Evolutionary conservation across 2,888 invertebrate genomes (phyloP).

Genomic region (Gryllus longicercus): DNA sequence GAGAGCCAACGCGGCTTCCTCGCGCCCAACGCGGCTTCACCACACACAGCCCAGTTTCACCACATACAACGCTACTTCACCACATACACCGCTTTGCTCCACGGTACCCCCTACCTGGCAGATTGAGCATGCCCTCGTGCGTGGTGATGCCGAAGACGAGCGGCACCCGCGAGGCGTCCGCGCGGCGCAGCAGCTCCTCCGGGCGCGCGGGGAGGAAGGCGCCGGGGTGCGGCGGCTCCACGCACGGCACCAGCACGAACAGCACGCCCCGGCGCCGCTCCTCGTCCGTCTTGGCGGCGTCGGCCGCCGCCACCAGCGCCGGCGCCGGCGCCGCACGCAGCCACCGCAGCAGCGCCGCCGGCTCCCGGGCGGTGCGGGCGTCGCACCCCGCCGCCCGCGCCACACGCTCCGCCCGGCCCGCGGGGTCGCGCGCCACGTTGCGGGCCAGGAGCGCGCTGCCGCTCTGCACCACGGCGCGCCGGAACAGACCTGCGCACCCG

Average conservation of each 20-base stretch:
- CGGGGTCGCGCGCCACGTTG: background rate
- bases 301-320: background rate
- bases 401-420: background rate
- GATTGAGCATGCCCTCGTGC: background rate
- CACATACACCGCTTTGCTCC: too few species aligned
- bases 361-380: background rate
- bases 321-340: background rate
- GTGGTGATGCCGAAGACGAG: background rate
- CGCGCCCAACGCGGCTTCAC: too few species aligned
- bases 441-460: background rate
- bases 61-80: too few species aligned
- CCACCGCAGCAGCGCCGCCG: background rate
- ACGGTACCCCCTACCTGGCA: background rate
- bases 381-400: background rate
- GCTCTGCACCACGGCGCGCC: background rate
- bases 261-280: background rate
- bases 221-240: background rate
- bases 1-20: too few species aligned
- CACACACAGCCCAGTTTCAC: too few species aligned
- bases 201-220: background rate
- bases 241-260: background rate
- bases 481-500: background rate
- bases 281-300: background rate
- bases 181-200: background rate
- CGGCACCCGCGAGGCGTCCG: background rate